These are phyloP conservation scores for Palythoa caribaeorum DNA, from an alignment of 92 coral and sea anemone genomes.

Conservation along the genomic window DNA sequence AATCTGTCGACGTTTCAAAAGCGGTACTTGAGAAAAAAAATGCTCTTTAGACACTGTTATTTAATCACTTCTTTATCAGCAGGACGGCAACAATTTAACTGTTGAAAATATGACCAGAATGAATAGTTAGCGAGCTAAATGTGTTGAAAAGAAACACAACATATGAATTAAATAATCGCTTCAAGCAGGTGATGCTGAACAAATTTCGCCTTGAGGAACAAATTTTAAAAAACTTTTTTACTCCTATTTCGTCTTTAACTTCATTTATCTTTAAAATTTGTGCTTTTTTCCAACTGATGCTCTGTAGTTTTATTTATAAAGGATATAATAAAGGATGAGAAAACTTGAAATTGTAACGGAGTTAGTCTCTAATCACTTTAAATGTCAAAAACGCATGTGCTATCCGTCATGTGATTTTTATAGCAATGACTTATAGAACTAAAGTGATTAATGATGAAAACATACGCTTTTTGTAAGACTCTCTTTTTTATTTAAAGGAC, in stretches of 20 bases:
- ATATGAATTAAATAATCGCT: constrained; percentile 22
- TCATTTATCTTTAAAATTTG: constrained; percentile 14
- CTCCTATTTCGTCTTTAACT: neutral
- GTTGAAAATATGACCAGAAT: neutral
- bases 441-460: too few species aligned
- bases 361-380: too few species aligned
- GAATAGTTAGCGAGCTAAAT: neutral
- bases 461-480: too few species aligned
- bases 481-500: too few species aligned
- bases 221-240: neutral
- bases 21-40: constrained; percentile 17
- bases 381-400: too few species aligned
- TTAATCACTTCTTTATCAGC: constrained; percentile 37
- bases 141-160: constrained; percentile 19
- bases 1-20: constrained; percentile 33
- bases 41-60: neutral
- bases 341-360: too few species aligned
- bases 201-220: constrained; percentile 1
- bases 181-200: neutral
- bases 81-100: neutral
- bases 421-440: too few species aligned
- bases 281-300: constrained; percentile 7
- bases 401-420: too few species aligned
- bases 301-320: neutral
- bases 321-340: neutral